A percentile compares a stretch with the other conserved stretches of the same genome.
Evolutionary conservation across 2,113 vertebrate species (phyloP).

Genomic region (Tragelaphus strepsiceros): DNA sequence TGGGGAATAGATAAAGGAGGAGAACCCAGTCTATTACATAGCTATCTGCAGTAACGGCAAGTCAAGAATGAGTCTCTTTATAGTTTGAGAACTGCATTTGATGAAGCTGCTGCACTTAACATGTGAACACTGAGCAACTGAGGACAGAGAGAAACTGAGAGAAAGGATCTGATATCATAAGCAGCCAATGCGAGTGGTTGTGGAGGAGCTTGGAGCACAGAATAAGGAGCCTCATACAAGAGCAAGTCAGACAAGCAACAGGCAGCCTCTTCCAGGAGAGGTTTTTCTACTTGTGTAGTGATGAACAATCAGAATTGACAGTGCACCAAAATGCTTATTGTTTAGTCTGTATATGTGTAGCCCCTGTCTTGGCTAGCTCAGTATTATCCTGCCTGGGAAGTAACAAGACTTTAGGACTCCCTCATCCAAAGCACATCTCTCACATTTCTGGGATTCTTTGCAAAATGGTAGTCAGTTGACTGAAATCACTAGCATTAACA

Average conservation of each 20-base stretch:
- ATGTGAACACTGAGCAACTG: neutral
- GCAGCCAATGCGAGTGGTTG: rapidly evolving
- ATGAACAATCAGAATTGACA: neutral
- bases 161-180: neutral
- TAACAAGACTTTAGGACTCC: neutral
- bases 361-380: neutral
- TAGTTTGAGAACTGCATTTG: neutral
- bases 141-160: neutral
- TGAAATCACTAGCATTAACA: neutral
- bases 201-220: neutral
- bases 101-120: neutral
- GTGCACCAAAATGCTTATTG: neutral
- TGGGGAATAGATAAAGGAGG: neutral
- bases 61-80: neutral
- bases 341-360: neutral
- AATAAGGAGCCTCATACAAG: neutral
- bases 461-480: neutral
- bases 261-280: neutral
- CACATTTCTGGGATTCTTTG: neutral
- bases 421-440: neutral
- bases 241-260: neutral
- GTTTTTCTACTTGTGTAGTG: neutral
- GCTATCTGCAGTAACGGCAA: neutral
- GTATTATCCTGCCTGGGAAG: neutral
- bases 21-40: neutral